Evolutionary conservation across 2,888 invertebrate species (phyloP).

Genomic region (Nephrocerus scutellatus): DNA sequence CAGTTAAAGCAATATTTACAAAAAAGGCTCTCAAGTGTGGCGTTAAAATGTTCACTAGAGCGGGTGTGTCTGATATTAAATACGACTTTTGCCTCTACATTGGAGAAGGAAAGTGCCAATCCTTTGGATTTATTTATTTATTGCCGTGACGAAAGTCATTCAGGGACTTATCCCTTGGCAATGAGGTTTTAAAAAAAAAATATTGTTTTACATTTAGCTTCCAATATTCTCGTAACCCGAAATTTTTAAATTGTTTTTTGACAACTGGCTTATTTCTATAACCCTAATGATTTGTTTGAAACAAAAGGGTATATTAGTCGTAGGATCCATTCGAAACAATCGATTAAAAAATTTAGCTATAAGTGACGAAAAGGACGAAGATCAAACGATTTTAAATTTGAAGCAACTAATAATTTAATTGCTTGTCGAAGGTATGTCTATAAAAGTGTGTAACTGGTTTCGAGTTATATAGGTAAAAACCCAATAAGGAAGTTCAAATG

Average conservation of each 20-base stretch:
- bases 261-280: slow-evolving; percentile 7
- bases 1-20: slow-evolving; percentile 9
- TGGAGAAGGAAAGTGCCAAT: slow-evolving; percentile 7
- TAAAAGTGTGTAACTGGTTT: slow-evolving; percentile 2
- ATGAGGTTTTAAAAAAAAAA: no score
- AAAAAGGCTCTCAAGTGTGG: slow-evolving; percentile 12
- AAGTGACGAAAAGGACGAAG: slow-evolving; percentile 6
- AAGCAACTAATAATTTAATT: slow-evolving; percentile 5
- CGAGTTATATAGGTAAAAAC: slow-evolving; percentile 3
- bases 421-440: slow-evolving; percentile 8
- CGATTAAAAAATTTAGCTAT: slow-evolving; percentile 4
- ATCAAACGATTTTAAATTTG: slow-evolving; percentile 8
- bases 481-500: slow-evolving; percentile 2
- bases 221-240: slow-evolving; percentile 1
- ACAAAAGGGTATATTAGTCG: no score
- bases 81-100: slow-evolving; percentile 5
- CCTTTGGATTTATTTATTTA: slow-evolving; percentile 9
- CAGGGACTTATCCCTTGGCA: slow-evolving; percentile 6
- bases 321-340: no score
- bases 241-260: slow-evolving; percentile 9
- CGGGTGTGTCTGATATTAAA: no score
- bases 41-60: slow-evolving; percentile 10
- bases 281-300: slow-evolving; percentile 7
- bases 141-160: no score
- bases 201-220: slow-evolving; percentile 3